Percentiles rank a stretch among this genome's conserved stretches.
Evolutionary conservation across 64 coral and sea anemone genomes (phyloP).

Genomic region (Pocillopora damicornis): DNA sequence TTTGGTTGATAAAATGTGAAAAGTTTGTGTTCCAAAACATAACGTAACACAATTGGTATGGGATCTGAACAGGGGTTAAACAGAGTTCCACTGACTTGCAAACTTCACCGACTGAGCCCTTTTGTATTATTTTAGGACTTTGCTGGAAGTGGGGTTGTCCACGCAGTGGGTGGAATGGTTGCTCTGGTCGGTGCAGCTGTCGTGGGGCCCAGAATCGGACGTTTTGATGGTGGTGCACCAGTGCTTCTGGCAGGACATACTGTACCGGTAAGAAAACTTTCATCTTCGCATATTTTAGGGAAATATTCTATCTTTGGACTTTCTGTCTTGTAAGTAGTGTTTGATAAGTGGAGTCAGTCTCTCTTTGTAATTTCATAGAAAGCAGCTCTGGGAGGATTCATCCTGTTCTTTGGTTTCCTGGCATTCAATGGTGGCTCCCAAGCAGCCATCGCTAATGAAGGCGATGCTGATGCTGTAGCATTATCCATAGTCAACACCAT

Average conservation of each 20-base stretch:
- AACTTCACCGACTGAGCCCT: too few species aligned
- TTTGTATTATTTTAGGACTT: conserved; percentile 55
- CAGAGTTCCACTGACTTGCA: too few species aligned
- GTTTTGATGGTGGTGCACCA: conserved; percentile 61
- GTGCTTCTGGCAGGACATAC: conserved; percentile 68
- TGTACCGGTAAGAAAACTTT: conserved; percentile 56
- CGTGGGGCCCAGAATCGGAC: conserved; percentile 75
- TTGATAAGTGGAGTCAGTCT: background rate
- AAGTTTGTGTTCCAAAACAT: too few species aligned
- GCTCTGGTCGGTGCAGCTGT: conserved; percentile 71
- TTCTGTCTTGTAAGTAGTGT: too few species aligned
- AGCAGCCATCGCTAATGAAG: conserved; percentile 45
- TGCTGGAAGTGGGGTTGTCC: conserved; percentile 91
- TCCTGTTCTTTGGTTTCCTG: conserved; percentile 88
- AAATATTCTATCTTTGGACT: too few species aligned
- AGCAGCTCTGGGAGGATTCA: conserved; percentile 81
- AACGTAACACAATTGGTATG: too few species aligned
- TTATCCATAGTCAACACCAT: conserved; percentile 85
- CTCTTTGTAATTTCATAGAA: conserved; percentile 7
- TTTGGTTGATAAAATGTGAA: too few species aligned
- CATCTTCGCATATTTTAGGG: too few species aligned
- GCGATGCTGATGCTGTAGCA: conserved; percentile 63
- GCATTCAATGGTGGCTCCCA: conserved; percentile 93
- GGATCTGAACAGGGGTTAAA: too few species aligned
- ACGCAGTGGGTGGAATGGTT: conserved; percentile 70